Base-by-base conservation (phyloP, 92 coral and sea anemone species). In the Umimayanthus kanabou region DNA sequence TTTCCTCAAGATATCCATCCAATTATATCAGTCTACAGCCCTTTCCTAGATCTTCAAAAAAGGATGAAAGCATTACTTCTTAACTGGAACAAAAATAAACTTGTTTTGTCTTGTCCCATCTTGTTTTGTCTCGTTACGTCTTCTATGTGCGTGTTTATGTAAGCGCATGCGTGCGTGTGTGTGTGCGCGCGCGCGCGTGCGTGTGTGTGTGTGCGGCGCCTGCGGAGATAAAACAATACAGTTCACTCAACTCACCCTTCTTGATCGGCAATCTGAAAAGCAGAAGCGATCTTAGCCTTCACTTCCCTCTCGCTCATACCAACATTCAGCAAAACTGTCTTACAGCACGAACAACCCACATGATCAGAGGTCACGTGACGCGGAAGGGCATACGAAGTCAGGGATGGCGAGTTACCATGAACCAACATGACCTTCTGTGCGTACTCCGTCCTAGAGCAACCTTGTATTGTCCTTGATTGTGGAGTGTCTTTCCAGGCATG, bases 281-380 rank as follows among this genome's bases (percentile, higher is more conserved):
- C 33, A 69, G 77, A 69, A 45, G 87, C 87, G 11, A 83, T 53
- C 65, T 28, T 71, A 10, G 61, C 42, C 77, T 69, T 83, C 26
- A 83, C 66, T 43, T 83, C 87, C 65, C 7, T 67, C 65, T 83
- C 87, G 53, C 47, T 83, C 87, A 83, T 83, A 20, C 42, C 65
- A 3, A 50, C 65, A 69, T 70, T 83, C 16, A 83, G 78, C 45
- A 83, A 43, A 13, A 83, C 65, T 40, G 18, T 47, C 39, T 72
- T 83, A 26, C 87, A 75, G 79, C 79, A 39, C n/a, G 53, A 11
- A 20, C 79, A 39, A 11, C 39, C 37, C 78, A 70, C n/a, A 67
- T 83, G 78, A 67, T 29, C 78, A 6, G 67, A 9, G 39, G 22
- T 67, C 61, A 82, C 77, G 29, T 69, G 87, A 83, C 87, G 29